These are phyloP conservation scores for Umimayanthus kanabou DNA, from an alignment of 92 coral and sea anemone species.

Conservation along the genomic window DNA sequence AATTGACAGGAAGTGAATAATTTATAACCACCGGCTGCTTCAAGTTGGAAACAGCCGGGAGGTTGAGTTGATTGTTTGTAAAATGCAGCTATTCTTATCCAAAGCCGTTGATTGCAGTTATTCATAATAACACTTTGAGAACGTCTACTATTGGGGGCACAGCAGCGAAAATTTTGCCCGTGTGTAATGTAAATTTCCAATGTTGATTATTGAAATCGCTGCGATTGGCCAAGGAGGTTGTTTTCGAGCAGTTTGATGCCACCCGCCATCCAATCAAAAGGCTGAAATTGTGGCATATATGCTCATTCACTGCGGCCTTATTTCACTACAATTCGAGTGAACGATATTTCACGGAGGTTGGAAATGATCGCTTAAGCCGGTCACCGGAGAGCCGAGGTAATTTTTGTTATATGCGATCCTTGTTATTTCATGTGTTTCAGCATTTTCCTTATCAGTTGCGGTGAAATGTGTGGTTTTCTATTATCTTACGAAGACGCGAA, in stretches of 20 bases:
- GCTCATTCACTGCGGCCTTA: slow-evolving; percentile 38
- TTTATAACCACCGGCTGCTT: slow-evolving; percentile 46
- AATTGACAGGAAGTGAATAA: slow-evolving; percentile 45
- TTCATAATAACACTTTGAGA: slow-evolving; percentile 20
- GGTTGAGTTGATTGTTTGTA: not conserved
- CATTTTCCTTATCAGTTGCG: slow-evolving; percentile 26
- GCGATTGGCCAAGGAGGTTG: slow-evolving; percentile 39
- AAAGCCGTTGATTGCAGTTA: slow-evolving; percentile 32
- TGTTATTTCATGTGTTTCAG: slow-evolving; percentile 11
- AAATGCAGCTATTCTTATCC: slow-evolving; percentile 10
- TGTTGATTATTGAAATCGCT: slow-evolving; percentile 19
- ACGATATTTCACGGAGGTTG: slow-evolving; percentile 1
- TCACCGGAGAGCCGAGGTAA: slow-evolving; percentile 23
- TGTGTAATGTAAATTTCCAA: slow-evolving; percentile 38
- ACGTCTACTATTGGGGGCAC: not conserved
- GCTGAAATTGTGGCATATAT: slow-evolving; percentile 24
- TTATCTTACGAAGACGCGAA: slow-evolving; percentile 25
- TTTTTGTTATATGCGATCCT: slow-evolving; percentile 17
- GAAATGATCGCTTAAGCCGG: slow-evolving; percentile 12
- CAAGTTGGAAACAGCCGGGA: slow-evolving; percentile 29
- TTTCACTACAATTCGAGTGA: slow-evolving; percentile 39
- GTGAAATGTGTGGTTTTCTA: slow-evolving; percentile 26
- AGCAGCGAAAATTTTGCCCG: slow-evolving; percentile 30
- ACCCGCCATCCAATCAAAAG: slow-evolving; percentile 29
- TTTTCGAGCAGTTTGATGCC: slow-evolving; percentile 27